Base-by-base conservation (phyloP, 1,140 invertebrate genomes). In the Cheumatopsyche charites region DNA sequence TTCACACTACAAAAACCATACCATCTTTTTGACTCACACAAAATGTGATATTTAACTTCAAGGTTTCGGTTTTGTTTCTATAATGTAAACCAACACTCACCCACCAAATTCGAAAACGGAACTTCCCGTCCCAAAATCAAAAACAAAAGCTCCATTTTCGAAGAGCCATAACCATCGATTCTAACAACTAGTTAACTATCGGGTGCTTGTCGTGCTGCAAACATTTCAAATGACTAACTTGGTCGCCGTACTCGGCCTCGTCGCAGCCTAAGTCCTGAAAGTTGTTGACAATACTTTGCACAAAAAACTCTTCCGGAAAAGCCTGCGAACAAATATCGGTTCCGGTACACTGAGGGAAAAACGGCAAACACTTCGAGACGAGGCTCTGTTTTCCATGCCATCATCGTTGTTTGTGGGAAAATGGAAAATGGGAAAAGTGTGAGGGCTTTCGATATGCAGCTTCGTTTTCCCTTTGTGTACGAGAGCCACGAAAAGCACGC, bases 261-360 rank as follows among this genome's bases (percentile, higher is more conserved):
- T 42, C 71, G 47, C 71, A 62, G 52, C 52, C 45, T 9, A 71
- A 65, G 61, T 75, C 68, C 69, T 75, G 41, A 75, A 73, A 75
- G 74, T 75, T 73, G 71, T 73, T 66, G 71, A 75, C 70, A 69
- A 75, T 71, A 71, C 66, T 68, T 71, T 73, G 71, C 58, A 70
- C 63, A 45, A 76, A 76, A 62, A 70, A 66, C 25, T 70, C 75
- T 42, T 75, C 74, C 55, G 75, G 75, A 41, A 76, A 76, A 58
- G 75, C 75, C 75, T 76, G 75, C 69, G 49, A 76, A 76, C 72
- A 76, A 72, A 76, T 68, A 73, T 65, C 71, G 74, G 62, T 62
- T 52, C 74, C 66, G 61, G 43, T 67, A 73, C 70, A 70, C 65
- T n/a, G 74, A 67, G 65, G 70, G 61, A 66, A 45, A 45, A 45